Evolutionary conservation across 2,797 vertebrate genomes (phyloP).

Genomic region (Poecilia velifera): DNA sequence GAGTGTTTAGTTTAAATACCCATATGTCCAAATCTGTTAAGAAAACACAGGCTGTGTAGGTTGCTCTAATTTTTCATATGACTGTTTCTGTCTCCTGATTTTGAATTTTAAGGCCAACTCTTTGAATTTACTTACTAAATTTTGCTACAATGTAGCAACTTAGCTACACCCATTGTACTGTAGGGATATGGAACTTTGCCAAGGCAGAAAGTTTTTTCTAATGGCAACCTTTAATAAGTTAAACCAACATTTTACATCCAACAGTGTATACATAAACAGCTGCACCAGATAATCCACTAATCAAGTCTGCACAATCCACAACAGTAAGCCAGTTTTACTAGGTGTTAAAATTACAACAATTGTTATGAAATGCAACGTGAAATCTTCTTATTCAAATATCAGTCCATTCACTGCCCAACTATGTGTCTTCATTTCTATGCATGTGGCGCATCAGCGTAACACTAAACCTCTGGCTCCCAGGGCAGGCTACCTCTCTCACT

Average conservation of each 20-base stretch:
- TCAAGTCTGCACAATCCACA: neutral
- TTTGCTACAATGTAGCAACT: no score
- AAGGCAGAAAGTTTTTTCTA: neutral
- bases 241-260: neutral
- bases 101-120: no score
- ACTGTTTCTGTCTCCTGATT: no score
- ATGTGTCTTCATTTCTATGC: slow-evolving; percentile 55
- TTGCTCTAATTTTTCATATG: no score
- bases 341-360: neutral
- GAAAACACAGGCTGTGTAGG: no score
- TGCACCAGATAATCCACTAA: neutral
- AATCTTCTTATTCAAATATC: slow-evolving; percentile 50
- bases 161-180: neutral
- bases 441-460: slow-evolving; percentile 65
- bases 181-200: neutral
- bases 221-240: neutral
- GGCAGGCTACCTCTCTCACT: slow-evolving; percentile 54
- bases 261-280: neutral
- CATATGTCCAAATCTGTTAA: no score
- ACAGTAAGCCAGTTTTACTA: neutral
- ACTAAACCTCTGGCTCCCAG: slow-evolving; percentile 58
- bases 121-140: no score
- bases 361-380: slow-evolving; percentile 4
- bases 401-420: slow-evolving; percentile 42
- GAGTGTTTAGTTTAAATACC: no score